Base-by-base conservation (phyloP, 1,140 invertebrate species). In the Magallana angulata region DNA sequence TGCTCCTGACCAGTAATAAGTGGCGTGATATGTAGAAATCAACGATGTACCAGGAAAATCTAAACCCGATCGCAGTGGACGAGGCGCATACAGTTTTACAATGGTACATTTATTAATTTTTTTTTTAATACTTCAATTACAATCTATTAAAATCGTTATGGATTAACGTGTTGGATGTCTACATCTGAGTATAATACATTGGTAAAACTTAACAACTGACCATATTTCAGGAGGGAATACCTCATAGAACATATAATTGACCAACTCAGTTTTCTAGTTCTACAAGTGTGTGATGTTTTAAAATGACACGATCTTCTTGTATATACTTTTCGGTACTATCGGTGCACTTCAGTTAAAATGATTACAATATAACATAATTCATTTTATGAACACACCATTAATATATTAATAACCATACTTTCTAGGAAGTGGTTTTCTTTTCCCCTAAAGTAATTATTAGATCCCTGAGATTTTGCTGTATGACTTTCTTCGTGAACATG, bases 81-180 rank as follows among this genome's bases (percentile, higher is more conserved):
- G 82, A 87, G 12, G 86, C 86, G 18, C 82, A 87, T 59, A 87
- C 82, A 7, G 82, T 87, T 11, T n/a, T 87, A 36, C 62, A 84
- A 84, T 87, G 81, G 82, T 68, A 68, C 36, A 68, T 68, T 68
- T 68, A 68, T 68, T 3, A 68, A 68, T 68, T 68, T 6, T 68
- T 24, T 24, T 24, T 0, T 24, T 24, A 24, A 24, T 24, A 24
- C 24, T 24, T 24, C 24, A 24, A 24, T 24, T 24, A 24, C 24
- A 18, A 16, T 18, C 3, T 24, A 68, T 18, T 68, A 18, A 24
- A 68, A 68, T 18, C n/a, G 16, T 68, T 68, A 68, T 68, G 64
- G 24, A 68, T 68, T 68, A 68, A 7, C 2, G 24, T 68, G 64
- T 68, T 68, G 14, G 64, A 68, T 68, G 64, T 68, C 64, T 68